These are phyloP conservation scores for Nomia melanderi DNA, from an alignment of 1,140 invertebrate species.

Conservation along the genomic window DNA sequence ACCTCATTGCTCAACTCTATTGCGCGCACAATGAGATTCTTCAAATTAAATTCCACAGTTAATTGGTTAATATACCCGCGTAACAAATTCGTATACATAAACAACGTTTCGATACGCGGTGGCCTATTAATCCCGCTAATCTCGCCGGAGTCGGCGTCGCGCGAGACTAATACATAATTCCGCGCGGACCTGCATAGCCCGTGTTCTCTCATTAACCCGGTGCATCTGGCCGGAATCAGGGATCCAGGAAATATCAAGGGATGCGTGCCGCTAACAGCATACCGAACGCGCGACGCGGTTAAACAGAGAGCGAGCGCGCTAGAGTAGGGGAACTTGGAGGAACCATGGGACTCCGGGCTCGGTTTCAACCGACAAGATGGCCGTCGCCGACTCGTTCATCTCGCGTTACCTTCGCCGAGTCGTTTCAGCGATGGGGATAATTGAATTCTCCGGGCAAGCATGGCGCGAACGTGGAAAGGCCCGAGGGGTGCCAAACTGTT, in stretches of 20 bases:
- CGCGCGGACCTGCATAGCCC: background rate
- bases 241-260: slow-evolving; percentile 11
- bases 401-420: slow-evolving; percentile 59
- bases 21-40: too few relatives aligned
- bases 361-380: slow-evolving; percentile 31
- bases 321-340: background rate
- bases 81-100: too few relatives aligned
- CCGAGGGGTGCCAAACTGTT: slow-evolving; percentile 67
- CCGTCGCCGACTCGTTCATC: slow-evolving; percentile 51
- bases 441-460: slow-evolving; percentile 68
- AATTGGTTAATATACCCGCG: too few relatives aligned
- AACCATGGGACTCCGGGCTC: slow-evolving; percentile 16
- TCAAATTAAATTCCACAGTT: too few relatives aligned
- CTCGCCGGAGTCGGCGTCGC: background rate
- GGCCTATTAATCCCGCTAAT: background rate
- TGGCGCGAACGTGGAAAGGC: slow-evolving; percentile 62
- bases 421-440: slow-evolving; percentile 63
- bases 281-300: too few relatives aligned
- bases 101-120: background rate
- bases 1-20: too few relatives aligned
- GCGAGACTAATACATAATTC: background rate
- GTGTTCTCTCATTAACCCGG: background rate
- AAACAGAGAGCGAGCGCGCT: too few relatives aligned
- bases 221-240: background rate
- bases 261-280: too few relatives aligned